Conservation (phyloP, 2,113 vertebrate species). For the Myiozetetes cayanensis region DNA sequence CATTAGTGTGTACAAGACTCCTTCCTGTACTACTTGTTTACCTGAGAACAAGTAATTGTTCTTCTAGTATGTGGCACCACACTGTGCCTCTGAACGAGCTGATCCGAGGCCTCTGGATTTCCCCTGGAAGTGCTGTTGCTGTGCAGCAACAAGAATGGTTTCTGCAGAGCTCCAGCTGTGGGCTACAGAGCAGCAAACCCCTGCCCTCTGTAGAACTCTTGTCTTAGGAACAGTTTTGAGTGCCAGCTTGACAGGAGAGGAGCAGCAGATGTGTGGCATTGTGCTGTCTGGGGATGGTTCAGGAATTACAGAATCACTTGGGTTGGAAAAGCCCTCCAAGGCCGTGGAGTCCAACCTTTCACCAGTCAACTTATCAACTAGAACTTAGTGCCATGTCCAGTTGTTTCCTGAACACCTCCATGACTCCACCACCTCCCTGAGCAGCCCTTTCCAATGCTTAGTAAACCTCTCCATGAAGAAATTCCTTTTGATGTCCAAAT, state of each 20-base stretch:
- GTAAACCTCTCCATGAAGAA: background rate
- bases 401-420: background rate
- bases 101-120: background rate
- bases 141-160: background rate
- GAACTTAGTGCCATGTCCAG: background rate
- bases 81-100: background rate
- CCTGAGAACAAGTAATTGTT: background rate
- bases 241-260: background rate
- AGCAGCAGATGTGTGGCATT: background rate
- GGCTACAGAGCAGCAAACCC: background rate
- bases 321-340: background rate
- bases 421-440: rapidly evolving
- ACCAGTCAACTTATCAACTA: background rate
- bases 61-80: background rate
- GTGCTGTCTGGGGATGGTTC: background rate
- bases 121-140: background rate
- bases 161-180: background rate
- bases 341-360: background rate
- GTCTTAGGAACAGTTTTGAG: background rate
- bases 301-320: background rate
- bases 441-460: rapidly evolving
- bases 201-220: background rate
- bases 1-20: background rate
- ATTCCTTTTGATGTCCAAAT: background rate
- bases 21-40: background rate